Conservation (phyloP, 2,797 vertebrate species). For the Myoxocephalus aenaeus region DNA sequence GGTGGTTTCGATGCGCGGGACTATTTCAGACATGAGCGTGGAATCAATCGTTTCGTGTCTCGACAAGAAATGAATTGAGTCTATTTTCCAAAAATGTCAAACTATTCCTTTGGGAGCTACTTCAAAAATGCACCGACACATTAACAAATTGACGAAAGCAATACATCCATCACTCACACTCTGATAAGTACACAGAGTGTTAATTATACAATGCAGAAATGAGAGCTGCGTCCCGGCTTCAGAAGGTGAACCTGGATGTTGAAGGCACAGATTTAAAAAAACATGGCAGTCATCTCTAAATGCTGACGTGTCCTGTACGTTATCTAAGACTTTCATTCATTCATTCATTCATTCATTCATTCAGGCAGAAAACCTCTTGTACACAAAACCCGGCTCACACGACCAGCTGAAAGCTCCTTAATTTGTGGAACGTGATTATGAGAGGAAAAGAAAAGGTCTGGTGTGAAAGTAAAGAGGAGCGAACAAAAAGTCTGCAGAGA, state of each 20-base stretch:
- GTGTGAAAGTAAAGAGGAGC: constrained; percentile 34
- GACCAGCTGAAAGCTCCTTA: constrained; percentile 16
- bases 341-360: constrained; percentile 7
- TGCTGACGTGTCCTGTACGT: neutral
- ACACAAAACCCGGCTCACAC: constrained; percentile 22
- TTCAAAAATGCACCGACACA: neutral
- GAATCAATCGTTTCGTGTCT: neutral
- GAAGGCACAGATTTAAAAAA: neutral
- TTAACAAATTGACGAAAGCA: neutral
- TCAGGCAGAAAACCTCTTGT: constrained; percentile 15
- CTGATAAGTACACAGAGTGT: neutral
- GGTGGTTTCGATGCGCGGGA: neutral
- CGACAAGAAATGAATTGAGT: neutral
- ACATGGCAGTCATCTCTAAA: neutral
- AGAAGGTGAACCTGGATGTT: neutral
- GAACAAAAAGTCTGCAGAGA: constrained; percentile 47
- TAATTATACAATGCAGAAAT: neutral
- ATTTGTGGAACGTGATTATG: constrained; percentile 45
- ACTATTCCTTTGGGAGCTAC: neutral
- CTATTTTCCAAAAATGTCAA: neutral
- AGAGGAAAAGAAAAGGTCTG: constrained; percentile 26
- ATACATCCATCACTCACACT: neutral
- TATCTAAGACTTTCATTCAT: neutral
- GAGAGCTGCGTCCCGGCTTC: neutral
- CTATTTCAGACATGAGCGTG: neutral